Conservation (phyloP, 2,888 invertebrate species). For the Candidula unifasciata region DNA sequence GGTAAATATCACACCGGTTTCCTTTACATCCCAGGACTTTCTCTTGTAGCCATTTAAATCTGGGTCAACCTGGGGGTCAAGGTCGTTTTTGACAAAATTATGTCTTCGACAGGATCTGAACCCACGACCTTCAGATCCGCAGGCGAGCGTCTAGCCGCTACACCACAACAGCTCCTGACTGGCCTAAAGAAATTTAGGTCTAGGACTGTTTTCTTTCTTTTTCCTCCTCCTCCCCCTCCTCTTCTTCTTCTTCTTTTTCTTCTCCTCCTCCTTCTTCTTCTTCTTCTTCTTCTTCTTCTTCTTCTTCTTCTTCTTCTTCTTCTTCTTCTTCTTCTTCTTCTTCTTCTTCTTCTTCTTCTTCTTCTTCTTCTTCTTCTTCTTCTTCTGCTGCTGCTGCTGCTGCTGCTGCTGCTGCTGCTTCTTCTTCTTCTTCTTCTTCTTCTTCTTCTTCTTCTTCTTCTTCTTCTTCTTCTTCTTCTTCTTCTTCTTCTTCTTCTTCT, state of each 20-base stretch:
- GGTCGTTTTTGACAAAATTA: too few species aligned
- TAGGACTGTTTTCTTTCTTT: neutral
- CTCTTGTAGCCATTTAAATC: too few species aligned
- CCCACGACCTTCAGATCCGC: too few species aligned
- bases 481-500: neutral
- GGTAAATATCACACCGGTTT: too few species aligned
- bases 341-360: slow-evolving; percentile 17
- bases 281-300: slow-evolving; percentile 8
- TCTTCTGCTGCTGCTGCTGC: slow-evolving; percentile 7
- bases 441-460: neutral
- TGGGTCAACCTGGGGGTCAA: too few species aligned
- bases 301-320: slow-evolving; percentile 27
- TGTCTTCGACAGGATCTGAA: too few species aligned
- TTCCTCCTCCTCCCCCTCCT: slow-evolving; percentile 27
- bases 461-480: neutral
- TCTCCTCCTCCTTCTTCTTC: slow-evolving; percentile 5
- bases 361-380: slow-evolving; percentile 16
- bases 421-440: neutral
- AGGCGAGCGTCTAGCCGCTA: too few species aligned
- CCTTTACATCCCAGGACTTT: too few species aligned
- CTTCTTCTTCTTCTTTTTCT: slow-evolving; percentile 24
- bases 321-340: slow-evolving; percentile 24
- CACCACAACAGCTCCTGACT: too few species aligned
- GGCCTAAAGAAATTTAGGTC: neutral
- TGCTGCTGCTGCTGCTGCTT: slow-evolving; percentile 12